A percentile compares a stretch with the other conserved stretches of the same genome.
These are phyloP conservation scores for Lamellibrachia luymesi DNA, from an alignment of 1,140 invertebrate genomes.

Conservation along the genomic window DNA sequence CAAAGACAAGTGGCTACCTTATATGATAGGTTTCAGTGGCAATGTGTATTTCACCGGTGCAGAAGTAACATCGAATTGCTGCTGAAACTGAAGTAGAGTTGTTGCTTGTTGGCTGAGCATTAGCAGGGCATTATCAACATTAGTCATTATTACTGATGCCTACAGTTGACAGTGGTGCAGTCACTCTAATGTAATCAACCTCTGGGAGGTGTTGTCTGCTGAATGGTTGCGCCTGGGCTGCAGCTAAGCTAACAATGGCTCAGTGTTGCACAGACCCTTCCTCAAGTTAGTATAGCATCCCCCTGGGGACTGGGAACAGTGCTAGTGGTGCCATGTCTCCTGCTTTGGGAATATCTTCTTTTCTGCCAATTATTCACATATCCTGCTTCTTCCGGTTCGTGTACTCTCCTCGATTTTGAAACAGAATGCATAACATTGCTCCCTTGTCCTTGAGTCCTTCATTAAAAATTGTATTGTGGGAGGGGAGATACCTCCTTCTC, in stretches of 20 bases:
- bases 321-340: no score
- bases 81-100: background rate
- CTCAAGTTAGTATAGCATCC: background rate
- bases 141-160: background rate
- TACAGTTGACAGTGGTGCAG: background rate
- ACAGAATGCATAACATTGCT: no score
- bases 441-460: no score
- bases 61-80: background rate
- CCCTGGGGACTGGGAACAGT: background rate
- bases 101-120: background rate
- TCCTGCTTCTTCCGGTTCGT: no score
- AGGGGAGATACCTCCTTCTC: no score
- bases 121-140: background rate
- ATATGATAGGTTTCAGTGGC: background rate
- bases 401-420: no score
- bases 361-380: no score
- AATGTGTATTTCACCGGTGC: background rate
- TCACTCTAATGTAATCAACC: background rate
- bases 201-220: background rate
- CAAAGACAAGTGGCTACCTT: background rate
- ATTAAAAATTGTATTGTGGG: no score
- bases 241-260: background rate
- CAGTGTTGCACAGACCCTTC: background rate
- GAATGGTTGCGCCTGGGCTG: background rate
- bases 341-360: no score